Conservation (phyloP, 2,113 vertebrate species). For the Ailurus styani region DNA sequence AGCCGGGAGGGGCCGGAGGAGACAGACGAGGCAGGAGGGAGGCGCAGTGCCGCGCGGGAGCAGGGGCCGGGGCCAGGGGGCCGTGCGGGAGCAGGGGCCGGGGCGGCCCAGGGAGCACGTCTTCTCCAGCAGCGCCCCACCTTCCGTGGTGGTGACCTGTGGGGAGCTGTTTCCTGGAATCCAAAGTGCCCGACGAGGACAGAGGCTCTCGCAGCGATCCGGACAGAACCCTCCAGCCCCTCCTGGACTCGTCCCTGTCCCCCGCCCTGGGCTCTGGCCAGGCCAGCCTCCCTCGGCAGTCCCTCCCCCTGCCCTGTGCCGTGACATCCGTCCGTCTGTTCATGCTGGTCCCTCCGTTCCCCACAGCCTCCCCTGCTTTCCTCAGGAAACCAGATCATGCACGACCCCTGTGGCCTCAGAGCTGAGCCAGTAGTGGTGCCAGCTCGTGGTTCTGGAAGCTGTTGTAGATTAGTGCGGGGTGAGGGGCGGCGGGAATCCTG, state of each 20-base stretch:
- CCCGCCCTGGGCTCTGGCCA: neutral
- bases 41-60: neutral
- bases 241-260: accelerated
- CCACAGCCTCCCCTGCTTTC: neutral
- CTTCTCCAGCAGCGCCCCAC: neutral
- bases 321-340: neutral
- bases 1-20: neutral
- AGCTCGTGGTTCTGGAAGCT: neutral
- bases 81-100: neutral
- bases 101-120: neutral
- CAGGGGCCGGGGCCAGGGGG: neutral
- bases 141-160: neutral
- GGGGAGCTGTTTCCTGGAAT: neutral
- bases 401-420: neutral
- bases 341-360: neutral
- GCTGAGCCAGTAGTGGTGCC: neutral
- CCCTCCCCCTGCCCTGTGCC: neutral
- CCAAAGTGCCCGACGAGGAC: neutral
- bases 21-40: neutral
- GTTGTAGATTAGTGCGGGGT: neutral
- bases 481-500: neutral
- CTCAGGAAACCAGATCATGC: neutral
- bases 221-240: neutral
- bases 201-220: neutral
- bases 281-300: neutral